Evolutionary conservation across 2,113 vertebrate species (phyloP), one percentile per base, ranked within the genome.

Genomic region (Coptodon bakossiorum): DNA sequence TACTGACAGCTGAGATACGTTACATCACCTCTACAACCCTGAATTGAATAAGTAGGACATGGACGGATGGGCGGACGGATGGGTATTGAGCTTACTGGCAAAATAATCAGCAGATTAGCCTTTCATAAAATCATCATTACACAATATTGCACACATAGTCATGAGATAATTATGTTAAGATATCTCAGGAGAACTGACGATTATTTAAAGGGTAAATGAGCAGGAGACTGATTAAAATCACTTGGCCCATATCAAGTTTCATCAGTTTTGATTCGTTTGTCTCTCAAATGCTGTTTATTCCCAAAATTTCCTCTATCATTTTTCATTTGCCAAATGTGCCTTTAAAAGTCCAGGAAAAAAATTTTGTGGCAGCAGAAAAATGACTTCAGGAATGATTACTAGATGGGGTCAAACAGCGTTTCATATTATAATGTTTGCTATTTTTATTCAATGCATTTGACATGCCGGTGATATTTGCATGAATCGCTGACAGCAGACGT

Each of bases 311-410:
- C 14, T 80, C 22, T 40, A 6, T 76, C 5, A 29, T 27, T 68
- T 59, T 73, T 78, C 48, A 31, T 80, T 83, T 76, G 14, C 95
- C 94, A 88, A 52, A 81, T 61, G 94, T 96, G 95, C 93, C 94
- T 95, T 94, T 84, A 85, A 89, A 50, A 90, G 94, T 95, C 94
- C 94, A 95, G 94, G 95, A 93, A 94, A 40, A 73, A n/a, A 43
- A 6, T 52, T 59, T 87, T 80, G 61, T 52, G 24, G 43, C 4
- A n/a, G 52, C 6, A 29, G 36, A 4, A 34, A 63, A 85, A 83
- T 54, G 1, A 68, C 63, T 84, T 43, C 5, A 82, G 48, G 19
- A 50, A 81, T 86, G 85, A 56, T 57, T 12, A 52, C 10, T 59
- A 48, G 48, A 38, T 17, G 27, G 12, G 63, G 80, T 91, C 73